phyloP scores from a whole-genome alignment of 2,113 vertebrate genomes.

The Hippolais icterina region DNA sequence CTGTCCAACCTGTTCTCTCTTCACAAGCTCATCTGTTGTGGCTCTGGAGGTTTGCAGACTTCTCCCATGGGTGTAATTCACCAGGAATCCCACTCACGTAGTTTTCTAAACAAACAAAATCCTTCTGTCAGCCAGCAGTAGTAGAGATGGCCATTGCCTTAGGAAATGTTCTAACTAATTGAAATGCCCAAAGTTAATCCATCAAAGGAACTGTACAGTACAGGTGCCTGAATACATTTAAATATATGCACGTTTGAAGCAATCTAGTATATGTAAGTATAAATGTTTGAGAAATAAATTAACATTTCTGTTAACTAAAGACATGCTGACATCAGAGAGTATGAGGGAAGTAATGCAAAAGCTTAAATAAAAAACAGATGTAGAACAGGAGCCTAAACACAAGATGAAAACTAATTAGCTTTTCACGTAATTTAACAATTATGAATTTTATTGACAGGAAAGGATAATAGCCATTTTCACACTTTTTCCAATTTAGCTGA shows the following conservation, averaged over 20 bases:
- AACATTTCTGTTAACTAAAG: neutral
- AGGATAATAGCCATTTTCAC: neutral
- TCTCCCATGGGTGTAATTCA: neutral
- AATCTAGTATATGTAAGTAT: neutral
- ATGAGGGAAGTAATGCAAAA: neutral
- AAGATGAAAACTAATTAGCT: neutral
- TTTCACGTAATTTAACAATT: neutral
- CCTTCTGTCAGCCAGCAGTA: neutral
- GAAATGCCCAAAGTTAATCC: neutral
- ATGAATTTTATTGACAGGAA: neutral
- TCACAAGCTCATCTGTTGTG: neutral
- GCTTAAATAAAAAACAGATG: neutral
- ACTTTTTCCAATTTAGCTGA: neutral
- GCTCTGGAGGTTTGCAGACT: neutral
- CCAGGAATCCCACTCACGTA: neutral
- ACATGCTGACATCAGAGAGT: neutral
- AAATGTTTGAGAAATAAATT: neutral
- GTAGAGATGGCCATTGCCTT: neutral
- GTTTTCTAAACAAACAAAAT: neutral
- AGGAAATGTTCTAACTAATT: neutral
- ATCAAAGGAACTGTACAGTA: neutral
- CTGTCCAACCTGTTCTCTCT: neutral
- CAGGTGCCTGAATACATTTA: neutral
- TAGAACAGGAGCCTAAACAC: neutral
- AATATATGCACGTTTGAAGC: neutral